Evolutionary conservation across 2,888 invertebrate species (phyloP), one percentile per base, ranked within the genome.

Genomic region (Lordiphosa andalusiaca): DNA sequence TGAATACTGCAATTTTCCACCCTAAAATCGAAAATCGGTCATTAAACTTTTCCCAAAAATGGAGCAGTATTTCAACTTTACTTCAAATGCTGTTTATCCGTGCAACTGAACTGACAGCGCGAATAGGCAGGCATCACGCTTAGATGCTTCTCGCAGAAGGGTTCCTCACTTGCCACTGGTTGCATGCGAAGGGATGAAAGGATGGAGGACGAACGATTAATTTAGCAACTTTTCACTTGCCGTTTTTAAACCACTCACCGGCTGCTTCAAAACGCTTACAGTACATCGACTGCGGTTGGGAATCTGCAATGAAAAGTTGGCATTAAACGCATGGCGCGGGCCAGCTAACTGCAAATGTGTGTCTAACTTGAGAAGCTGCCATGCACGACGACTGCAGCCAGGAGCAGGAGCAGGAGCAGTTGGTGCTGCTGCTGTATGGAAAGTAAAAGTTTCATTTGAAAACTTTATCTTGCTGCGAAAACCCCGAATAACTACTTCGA

Each of bases 391-490:
- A 21, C 12, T 37, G 16, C 23, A 16, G n/a, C 25, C 25, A 6
- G 39, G 44, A 1, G 6, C 23, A 41, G 41, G 30, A 52, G 41
- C 36, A 56, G 21, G 3, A 41, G 13, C 47, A 62, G 53, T 42
- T 56, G 53, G n/a, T n/a, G n/a, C n/a, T n/a, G n/a, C 49, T 57
- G 46, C 36, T 38, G 42, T 6, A 21, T 46, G 54, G 48, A 77
- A 74, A 77, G 74, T 67, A 77, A 67, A 71, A 77, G 72, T 74
- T 72, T 54, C 67, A 71, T 64, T 59, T 65, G 44, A 63, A 50
- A 64, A 64, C 48, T 62, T 44, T 36, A 30, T 21, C 9, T 9
- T 9, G n/a, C 16, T 38, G 12, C 46, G 13, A 10, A 25, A 39
- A 41, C 13, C 47, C 46, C 12, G 9, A 63, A 52, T 38, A 55